Percentiles rank a stretch among this genome's conserved stretches.
phyloP scores from a whole-genome alignment of 2,888 invertebrate species.

The Phlogophora meticulosa region DNA sequence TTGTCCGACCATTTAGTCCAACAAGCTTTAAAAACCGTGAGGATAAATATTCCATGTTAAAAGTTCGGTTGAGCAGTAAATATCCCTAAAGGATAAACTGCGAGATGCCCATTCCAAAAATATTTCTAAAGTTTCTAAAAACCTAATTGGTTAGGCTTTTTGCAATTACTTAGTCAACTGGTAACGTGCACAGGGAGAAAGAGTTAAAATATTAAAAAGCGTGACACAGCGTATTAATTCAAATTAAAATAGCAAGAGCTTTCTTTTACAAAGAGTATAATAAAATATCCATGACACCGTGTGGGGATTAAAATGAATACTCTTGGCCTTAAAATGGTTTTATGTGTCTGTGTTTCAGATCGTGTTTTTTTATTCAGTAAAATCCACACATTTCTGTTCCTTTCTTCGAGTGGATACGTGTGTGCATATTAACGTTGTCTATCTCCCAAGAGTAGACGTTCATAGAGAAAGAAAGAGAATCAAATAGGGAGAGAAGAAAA shows the following conservation, averaged over 20 bases:
- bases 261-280: slow-evolving; percentile 2
- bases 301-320: slow-evolving; percentile 26
- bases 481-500: too few relatives aligned
- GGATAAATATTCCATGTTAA: too few relatives aligned
- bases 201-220: background rate
- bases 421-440: background rate
- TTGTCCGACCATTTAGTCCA: too few relatives aligned
- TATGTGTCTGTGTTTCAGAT: slow-evolving; percentile 2
- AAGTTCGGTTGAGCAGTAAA: too few relatives aligned
- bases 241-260: background rate
- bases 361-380: slow-evolving; percentile 5
- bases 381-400: background rate
- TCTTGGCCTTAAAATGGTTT: background rate
- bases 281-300: slow-evolving; percentile 3
- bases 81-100: too few relatives aligned
- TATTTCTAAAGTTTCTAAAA: too few relatives aligned
- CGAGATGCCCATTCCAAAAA: too few relatives aligned
- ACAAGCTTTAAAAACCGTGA: too few relatives aligned
- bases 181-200: background rate
- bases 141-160: too few relatives aligned
- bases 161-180: background rate
- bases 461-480: too few relatives aligned
- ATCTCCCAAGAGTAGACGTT: background rate
- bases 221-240: slow-evolving; percentile 19
- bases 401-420: background rate